Conservation (phyloP, 2,113 vertebrate genomes). For the Vicugna pacos region DNA sequence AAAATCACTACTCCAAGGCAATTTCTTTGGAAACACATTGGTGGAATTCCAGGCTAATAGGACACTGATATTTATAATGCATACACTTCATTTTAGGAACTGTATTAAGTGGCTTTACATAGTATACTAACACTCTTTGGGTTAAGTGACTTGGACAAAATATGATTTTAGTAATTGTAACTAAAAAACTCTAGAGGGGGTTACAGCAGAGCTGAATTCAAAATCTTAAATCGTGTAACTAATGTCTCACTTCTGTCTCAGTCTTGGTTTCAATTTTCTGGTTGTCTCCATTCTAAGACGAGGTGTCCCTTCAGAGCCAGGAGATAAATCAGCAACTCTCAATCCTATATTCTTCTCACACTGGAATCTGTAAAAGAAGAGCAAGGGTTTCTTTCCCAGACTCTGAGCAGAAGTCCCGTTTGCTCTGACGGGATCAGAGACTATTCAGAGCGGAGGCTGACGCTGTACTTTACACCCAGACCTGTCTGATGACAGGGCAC, state of each 20-base stretch:
- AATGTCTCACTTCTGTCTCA: not conserved
- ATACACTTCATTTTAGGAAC: not conserved
- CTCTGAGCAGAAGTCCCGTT: not conserved
- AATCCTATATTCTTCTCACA: not conserved
- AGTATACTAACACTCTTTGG: not conserved
- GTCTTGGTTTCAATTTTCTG: not conserved
- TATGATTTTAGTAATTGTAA: not conserved
- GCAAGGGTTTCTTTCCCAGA: not conserved
- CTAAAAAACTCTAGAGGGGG: not conserved
- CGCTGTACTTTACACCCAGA: not conserved
- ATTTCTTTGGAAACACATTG: not conserved
- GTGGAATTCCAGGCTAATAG: not conserved
- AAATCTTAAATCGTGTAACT: constrained; percentile 11
- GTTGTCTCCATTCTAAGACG: not conserved
- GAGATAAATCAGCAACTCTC: not conserved
- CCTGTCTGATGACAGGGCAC: not conserved
- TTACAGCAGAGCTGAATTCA: not conserved
- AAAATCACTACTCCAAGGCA: not conserved
- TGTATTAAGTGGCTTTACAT: not conserved
- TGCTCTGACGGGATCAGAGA: not conserved
- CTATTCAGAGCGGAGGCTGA: not conserved
- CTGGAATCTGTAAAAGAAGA: not conserved
- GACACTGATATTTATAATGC: not conserved
- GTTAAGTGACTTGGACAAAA: not conserved
- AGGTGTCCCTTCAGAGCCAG: not conserved